A percentile compares a stretch with the other conserved stretches of the same genome.
Evolutionary conservation across 2,113 vertebrate genomes (phyloP).

Genomic region (Hucho hucho): DNA sequence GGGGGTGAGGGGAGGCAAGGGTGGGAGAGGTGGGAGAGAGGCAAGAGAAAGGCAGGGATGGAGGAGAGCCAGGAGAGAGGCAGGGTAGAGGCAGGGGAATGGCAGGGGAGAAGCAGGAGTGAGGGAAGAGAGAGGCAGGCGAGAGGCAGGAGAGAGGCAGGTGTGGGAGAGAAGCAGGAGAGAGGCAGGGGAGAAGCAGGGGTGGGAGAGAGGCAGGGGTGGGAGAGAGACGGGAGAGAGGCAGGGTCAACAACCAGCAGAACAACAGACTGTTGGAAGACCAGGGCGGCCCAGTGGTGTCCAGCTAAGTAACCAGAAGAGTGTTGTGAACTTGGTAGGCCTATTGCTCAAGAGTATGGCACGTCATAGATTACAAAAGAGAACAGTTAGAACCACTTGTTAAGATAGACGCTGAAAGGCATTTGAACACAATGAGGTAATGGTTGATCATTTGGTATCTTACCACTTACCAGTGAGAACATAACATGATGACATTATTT

Average conservation of each 20-base stretch:
- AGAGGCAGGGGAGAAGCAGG: not conserved
- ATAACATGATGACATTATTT: no score
- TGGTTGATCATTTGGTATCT: no score
- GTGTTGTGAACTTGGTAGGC: not conserved
- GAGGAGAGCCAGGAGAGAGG: conserved; percentile 70
- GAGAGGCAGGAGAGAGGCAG: conserved; percentile 45
- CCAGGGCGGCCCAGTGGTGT: not conserved
- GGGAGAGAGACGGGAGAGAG: not conserved
- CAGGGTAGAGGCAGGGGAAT: no score
- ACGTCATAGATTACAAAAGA: not conserved
- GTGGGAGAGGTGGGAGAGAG: not conserved
- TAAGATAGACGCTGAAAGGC: conserved; percentile 11
- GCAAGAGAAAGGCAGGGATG: no score
- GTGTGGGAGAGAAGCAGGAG: not conserved
- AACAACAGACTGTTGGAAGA: not conserved
- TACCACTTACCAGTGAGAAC: no score
- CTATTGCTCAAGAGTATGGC: not conserved
- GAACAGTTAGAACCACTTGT: not conserved
- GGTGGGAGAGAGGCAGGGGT: not conserved
- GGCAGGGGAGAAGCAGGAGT: not conserved
- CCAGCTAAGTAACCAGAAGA: not conserved
- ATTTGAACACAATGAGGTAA: not conserved
- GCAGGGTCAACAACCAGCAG: conserved; percentile 12
- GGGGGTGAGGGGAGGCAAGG: no score
- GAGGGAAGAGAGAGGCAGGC: conserved; percentile 70